Evolutionary conservation across 2,888 invertebrate species (phyloP), one percentile per base, ranked within the genome.

Genomic region (Nasonia oneida): DNA sequence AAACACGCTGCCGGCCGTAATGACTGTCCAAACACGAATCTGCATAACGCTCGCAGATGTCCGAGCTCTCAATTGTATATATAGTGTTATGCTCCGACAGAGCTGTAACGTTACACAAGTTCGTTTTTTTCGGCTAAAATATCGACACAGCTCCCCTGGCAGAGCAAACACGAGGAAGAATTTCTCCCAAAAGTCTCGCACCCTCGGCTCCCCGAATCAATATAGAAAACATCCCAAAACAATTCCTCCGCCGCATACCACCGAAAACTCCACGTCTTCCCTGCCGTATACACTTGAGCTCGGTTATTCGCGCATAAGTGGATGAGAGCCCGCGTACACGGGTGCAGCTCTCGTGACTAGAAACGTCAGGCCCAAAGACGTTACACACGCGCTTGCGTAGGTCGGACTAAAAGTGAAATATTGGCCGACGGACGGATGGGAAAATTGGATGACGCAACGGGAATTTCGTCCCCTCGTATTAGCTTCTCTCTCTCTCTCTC

Each of bases 11-110:
- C 53, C 47, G 18, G 29, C 78, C 33, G 71, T 81, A 81, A 95
- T 95, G 94, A 94, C 94, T 95, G 94, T 93, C 93, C 95, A 95
- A 95, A 95, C 94, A 95, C 93, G 93, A 94, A 95, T 95, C 94
- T 95, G 94, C 95, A 95, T 95, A 95, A 91, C 61, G 53, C 71
- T 23, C 90, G 90, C 91, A 42, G 71, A 23, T 33, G 53, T 50
- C 57, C 37, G 4, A 37, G 3, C 37, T 37, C 37, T 37, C 37
- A 23, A 23, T 23, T 5, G 1, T 29, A 29, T 29, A 29, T 61
- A 18, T 18, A 61, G 57, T n/a, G 23, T 61, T 61, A 61, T 18
- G 57, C 23, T 5, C 3, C 53, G 6, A 3, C 18, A 53, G 29
- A 29, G 53, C 18, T 53, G 53, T 18, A 53, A 53, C 15, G 50